Evolutionary conservation across 2,888 invertebrate genomes (phyloP), one percentile per base, ranked within the genome.

Genomic region (Philereme transversata): DNA sequence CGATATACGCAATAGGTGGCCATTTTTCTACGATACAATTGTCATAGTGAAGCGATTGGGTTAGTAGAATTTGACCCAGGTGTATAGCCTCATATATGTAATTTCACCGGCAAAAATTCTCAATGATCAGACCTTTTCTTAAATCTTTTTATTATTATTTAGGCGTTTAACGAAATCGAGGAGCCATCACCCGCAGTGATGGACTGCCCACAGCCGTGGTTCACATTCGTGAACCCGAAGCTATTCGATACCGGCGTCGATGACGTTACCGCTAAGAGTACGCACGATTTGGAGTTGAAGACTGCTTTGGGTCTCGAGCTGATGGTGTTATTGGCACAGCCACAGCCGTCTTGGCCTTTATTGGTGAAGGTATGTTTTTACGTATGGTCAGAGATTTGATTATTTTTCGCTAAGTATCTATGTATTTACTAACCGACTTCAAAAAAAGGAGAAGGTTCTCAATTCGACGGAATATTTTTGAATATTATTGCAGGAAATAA

Each of bases 281-380:
- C 93, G 0, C 80, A 81, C 5, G 94, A 94, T 56, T 79, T 96
- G 5, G 85, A 93, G 0, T 87, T 93, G 7, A 93, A 93, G 64
- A 94, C 94, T 4, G 94, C 95, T 3, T 91, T 96, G 8, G 94
- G 95, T 0, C 79, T 97, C 58, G 97, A 97, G 71, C 78, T 97
- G 36, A 93, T 94, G 50, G 95, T 97, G 0, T 77, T 97, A 43
- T 79, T 96, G 57, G 94, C 95, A 0, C 96, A 96, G 73, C 97
- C 97, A 0, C 96, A 96, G 75, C 95, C 96, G 0, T 95, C 95
- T 54, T 97, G 97, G 97, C 88, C 95, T 0, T 93, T 95, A 65
- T 81, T 97, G 33, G 89, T 97, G 0, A 96, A 96, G 93, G 96
- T 96, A 72, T 64, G 50, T 58, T 43, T 22, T 22, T 22, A 22